A percentile compares a stretch with the other conserved stretches of the same genome.
Evolutionary conservation across 2,888 invertebrate species (phyloP).

Genomic region (Lasioglossum villosulum): DNA sequence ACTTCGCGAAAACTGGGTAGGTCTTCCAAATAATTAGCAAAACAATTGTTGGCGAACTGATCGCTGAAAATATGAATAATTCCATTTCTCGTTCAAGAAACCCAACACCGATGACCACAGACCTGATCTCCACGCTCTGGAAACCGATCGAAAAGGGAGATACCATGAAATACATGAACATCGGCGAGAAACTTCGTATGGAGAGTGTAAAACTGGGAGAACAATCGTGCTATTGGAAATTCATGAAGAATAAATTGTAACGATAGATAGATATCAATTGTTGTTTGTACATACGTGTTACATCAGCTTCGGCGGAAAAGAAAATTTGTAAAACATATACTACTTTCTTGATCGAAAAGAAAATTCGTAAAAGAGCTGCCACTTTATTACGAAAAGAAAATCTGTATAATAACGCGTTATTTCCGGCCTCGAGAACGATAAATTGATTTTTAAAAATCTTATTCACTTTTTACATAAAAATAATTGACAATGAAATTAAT

Average conservation of each 20-base stretch:
- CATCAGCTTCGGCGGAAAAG: not conserved
- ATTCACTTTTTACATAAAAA: not conserved
- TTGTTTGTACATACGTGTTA: not conserved
- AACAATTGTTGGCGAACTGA: not conserved
- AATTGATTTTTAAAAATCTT: not conserved
- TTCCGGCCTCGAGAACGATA: not conserved
- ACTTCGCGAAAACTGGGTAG: constrained; percentile 82
- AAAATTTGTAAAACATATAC: not conserved
- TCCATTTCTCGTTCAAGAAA: constrained; percentile 67
- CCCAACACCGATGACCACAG: constrained; percentile 75
- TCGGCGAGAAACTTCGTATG: constrained; percentile 72
- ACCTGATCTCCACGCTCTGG: constrained; percentile 74
- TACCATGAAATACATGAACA: constrained; percentile 72
- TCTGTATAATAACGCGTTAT: not conserved
- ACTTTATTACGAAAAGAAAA: no score
- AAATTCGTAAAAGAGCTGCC: no score
- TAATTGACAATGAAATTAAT: not conserved
- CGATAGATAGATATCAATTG: not conserved
- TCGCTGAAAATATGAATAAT: not conserved
- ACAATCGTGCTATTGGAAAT: constrained; percentile 56
- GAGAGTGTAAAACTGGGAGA: constrained; percentile 46
- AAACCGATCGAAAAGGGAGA: constrained; percentile 67
- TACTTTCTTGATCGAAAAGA: no score
- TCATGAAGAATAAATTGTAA: constrained; percentile 65
- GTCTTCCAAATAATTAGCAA: not conserved